These are phyloP conservation scores for Shargacucullia verbasci DNA, from an alignment of 2,888 invertebrate species.

Conservation along the genomic window DNA sequence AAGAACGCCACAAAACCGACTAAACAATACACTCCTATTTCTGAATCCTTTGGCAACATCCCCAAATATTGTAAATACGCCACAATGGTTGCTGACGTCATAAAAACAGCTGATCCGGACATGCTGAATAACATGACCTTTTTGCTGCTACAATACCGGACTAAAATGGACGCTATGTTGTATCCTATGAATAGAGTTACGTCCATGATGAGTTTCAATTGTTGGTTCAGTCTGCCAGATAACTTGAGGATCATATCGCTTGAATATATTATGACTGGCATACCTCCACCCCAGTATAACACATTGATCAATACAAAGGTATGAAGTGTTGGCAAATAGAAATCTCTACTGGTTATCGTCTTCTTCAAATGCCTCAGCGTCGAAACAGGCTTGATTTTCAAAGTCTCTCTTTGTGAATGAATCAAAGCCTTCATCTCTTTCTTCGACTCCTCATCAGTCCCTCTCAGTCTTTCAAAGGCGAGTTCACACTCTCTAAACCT, in stretches of 20 bases:
- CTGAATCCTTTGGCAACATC: slow-evolving; percentile 10
- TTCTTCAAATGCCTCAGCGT: slow-evolving; percentile 4
- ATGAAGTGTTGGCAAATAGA: slow-evolving; percentile 31
- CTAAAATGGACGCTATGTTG: slow-evolving; percentile 24
- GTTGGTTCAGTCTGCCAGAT: slow-evolving; percentile 16
- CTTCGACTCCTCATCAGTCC: slow-evolving; percentile 39
- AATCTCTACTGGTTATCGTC: slow-evolving; percentile 24
- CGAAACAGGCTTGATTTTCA: neutral
- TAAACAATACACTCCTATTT: slow-evolving; percentile 38
- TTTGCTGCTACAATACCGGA: slow-evolving; percentile 37
- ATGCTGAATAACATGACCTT: slow-evolving; percentile 40
- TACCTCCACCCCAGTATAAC: slow-evolving; percentile 34
- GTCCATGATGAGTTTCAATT: slow-evolving; percentile 35
- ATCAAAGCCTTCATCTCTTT: slow-evolving; percentile 41
- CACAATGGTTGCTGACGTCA: slow-evolving; percentile 23
- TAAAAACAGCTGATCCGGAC: slow-evolving; percentile 34
- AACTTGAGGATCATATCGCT: slow-evolving; percentile 36
- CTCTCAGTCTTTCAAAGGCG: slow-evolving; percentile 38
- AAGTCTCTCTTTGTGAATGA: slow-evolving; percentile 26
- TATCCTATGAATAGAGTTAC: slow-evolving; percentile 29
- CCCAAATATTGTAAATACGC: slow-evolving; percentile 32
- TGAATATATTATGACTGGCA: slow-evolving; percentile 40
- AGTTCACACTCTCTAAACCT: slow-evolving; percentile 40
- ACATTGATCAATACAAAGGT: slow-evolving; percentile 33
- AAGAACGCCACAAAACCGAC: slow-evolving; percentile 35